These are phyloP conservation scores for Colistium nudipinnis DNA, from an alignment of 2,113 vertebrate genomes.

Conservation along the genomic window DNA sequence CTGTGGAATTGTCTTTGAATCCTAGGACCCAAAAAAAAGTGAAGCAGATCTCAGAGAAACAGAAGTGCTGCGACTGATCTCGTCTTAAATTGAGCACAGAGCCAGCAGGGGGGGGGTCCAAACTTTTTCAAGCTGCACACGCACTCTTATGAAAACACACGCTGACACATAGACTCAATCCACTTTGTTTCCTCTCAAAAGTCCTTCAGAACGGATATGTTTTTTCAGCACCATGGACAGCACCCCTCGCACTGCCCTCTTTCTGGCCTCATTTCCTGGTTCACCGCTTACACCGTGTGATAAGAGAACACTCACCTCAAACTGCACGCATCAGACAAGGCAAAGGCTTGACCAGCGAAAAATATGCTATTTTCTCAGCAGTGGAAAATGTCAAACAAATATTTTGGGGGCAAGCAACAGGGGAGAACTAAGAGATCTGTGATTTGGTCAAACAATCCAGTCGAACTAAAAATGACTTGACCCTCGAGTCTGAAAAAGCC, in stretches of 20 bases:
- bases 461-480: background rate
- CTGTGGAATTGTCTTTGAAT: background rate
- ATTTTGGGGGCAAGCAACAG: background rate
- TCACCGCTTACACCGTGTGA: background rate
- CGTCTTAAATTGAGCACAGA: background rate
- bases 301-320: slow-evolving; percentile 6
- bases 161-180: background rate
- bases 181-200: background rate
- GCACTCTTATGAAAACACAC: background rate
- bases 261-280: background rate
- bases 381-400: slow-evolving; percentile 6
- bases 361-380: slow-evolving; percentile 2
- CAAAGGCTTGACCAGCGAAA: slow-evolving; percentile 7
- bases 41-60: background rate
- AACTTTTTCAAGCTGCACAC: background rate
- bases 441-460: background rate
- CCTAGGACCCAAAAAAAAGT: background rate
- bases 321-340: background rate
- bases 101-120: background rate
- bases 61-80: background rate
- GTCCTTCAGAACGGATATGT: background rate
- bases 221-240: slow-evolving; percentile 63
- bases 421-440: background rate
- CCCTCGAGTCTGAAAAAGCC: background rate
- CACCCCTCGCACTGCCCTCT: background rate